phyloP scores from a whole-genome alignment of 2,113 vertebrate genomes.

The Zosterops hypoxanthus region DNA sequence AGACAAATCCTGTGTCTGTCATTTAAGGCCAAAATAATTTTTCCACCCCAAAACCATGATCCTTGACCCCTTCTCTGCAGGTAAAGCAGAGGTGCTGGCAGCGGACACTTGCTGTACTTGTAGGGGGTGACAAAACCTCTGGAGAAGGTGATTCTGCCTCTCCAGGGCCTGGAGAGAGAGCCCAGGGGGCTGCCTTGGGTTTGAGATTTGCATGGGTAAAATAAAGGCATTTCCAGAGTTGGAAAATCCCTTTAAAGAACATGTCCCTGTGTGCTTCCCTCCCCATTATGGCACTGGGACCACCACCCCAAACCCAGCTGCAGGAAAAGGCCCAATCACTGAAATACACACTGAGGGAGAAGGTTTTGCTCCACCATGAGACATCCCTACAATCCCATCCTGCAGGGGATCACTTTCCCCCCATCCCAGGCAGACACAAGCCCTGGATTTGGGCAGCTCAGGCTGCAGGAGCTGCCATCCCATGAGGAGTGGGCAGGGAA shows the following conservation, averaged over 20 bases:
- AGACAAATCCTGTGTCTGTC: not conserved
- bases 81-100: not conserved
- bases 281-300: not conserved
- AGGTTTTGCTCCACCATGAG: not conserved
- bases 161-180: not conserved
- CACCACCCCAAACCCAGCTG: not conserved
- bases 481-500: rapidly evolving
- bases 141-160: not conserved
- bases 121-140: not conserved
- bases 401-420: rapidly evolving
- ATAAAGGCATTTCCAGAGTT: not conserved
- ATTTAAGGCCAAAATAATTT: rapidly evolving
- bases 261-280: not conserved
- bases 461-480: not conserved
- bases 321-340: not conserved
- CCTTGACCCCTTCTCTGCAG: not conserved
- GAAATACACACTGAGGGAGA: not conserved
- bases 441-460: not conserved
- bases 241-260: not conserved
- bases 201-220: not conserved
- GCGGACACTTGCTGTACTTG: not conserved
- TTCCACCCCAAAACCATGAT: not conserved
- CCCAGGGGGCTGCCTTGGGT: not conserved
- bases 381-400: not conserved
- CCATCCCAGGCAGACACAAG: not conserved